phyloP scores from a whole-genome alignment of 1,140 invertebrate species.

The Macrobrachium nipponense region DNA sequence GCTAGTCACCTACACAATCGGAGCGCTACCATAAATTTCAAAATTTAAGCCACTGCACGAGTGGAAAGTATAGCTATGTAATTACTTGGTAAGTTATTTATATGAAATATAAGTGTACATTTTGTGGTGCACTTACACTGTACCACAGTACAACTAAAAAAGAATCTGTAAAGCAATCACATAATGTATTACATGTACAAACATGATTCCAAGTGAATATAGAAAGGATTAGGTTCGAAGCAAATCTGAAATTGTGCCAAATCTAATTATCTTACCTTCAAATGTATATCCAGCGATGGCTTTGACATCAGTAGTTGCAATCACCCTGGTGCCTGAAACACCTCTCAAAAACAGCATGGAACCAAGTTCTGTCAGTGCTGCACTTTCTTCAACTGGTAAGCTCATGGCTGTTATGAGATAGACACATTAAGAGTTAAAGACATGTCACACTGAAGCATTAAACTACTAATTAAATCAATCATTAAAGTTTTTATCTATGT shows the following conservation, averaged over 20 bases:
- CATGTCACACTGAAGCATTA: neutral
- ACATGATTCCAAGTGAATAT: too few relatives aligned
- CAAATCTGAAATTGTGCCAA: neutral
- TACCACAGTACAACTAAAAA: too few relatives aligned
- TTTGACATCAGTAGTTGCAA: slow-evolving; percentile 73
- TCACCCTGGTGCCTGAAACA: slow-evolving; percentile 78
- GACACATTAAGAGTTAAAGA: neutral
- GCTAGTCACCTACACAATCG: too few relatives aligned
- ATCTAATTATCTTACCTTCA: slow-evolving; percentile 69
- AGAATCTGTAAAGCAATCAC: too few relatives aligned
- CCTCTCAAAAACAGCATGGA: slow-evolving; percentile 81
- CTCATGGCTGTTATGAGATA: slow-evolving; percentile 46
- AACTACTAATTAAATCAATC: neutral
- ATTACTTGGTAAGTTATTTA: too few relatives aligned
- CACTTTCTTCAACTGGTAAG: slow-evolving; percentile 69
- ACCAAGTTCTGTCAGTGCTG: slow-evolving; percentile 75
- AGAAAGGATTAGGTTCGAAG: too few relatives aligned
- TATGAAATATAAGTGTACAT: too few relatives aligned
- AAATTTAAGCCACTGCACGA: too few relatives aligned
- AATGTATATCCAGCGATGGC: slow-evolving; percentile 74
- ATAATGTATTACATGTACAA: too few relatives aligned
- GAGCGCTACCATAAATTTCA: too few relatives aligned
- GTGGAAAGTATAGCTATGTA: too few relatives aligned
- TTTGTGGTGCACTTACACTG: too few relatives aligned
- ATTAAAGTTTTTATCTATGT: neutral